Evolutionary conservation across 2,113 vertebrate genomes (phyloP), one percentile per base, ranked within the genome.

Genomic region (Myrmophylax atrothorax): DNA sequence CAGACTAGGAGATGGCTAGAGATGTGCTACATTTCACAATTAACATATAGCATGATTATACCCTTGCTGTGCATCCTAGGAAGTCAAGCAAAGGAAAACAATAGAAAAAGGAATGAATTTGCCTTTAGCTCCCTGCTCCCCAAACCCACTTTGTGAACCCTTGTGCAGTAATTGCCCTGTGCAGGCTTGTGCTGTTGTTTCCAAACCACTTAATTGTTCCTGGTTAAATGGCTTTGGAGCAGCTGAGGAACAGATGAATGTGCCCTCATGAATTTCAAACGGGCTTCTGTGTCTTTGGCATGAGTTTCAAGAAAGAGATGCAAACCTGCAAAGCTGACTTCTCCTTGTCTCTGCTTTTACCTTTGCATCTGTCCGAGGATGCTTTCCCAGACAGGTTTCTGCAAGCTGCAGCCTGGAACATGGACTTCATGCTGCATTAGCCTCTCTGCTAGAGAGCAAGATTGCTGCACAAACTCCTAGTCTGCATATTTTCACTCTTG

Each of bases 251-350:
- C 84, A 89, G 69, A 84, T 78, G 79, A 90, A 78, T 44, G 68
- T 94, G 90, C 62, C 72, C 49, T 37, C 40, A 35, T 95, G 97
- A 96, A 97, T 97, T 93, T 96, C 74, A 96, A 96, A 50, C 37
- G 91, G 79, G 63, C 68, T 92, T 80, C 75, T 81, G 26, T 68
- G 80, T 70, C 58, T 84, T 77, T 78, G 62, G 29, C 38, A 31
- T 14, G 59, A 76, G 55, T 52, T 64, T 53, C 56, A 60, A 82
- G 84, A 47, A 37, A 24, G 49, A 82, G 38, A 52, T 33, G 46
- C 63, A 89, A 35, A 46, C 58, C 40, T 75, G 72, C 75, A 70
- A 35, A 20, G 69, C 64, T 78, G 80, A 49, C 66, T 89, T 86
- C 15, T 79, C 49, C 3, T 49, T 53, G 23, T 49, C 29, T 88